Evolutionary conservation across 1,140 invertebrate species (phyloP), one percentile per base, ranked within the genome.

Genomic region (Rhopalosiphum maidis): DNA sequence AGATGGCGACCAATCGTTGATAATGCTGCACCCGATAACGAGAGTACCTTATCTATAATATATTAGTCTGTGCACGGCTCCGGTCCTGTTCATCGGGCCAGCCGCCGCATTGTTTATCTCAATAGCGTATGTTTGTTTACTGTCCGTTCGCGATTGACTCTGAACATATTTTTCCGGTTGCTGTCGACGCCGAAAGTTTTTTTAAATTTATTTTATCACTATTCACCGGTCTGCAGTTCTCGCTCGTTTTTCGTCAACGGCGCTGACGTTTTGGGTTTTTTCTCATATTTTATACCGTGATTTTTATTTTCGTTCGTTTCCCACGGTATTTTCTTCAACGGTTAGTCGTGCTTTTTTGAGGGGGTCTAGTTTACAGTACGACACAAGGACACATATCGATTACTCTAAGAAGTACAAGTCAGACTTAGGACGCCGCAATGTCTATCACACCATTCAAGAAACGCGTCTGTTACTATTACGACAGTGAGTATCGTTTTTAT

Each of bases 391-490:
- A 48, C 48, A n/a, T 23, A 7, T 30, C 88, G 51, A 37, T 41
- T 41, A 55, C 87, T n/a, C 2, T 2, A 37, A 30, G 6, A 30
- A 87, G 7, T n/a, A 35, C 46, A 37, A 25, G 37, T 1, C 25
- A 18, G 22, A n/a, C 25, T 8, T 21, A 43, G 9, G 41, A 86
- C 82, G 46, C 48, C 54, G n/a, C 48, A n/a, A 94, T 94, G 94
- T 90, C 92, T 11, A 90, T 82, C 25, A 89, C 94, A 2, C 98
- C 98, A 94, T 98, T 97, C 94, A 98, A 98, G 95, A 99, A 99
- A 95, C 96, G 98, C 95, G 98, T 99, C 93, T 99, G 99, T 95
- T 99, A 99, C 96, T 99, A 99, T 95, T 99, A 99, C 95, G 99
- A 99, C 95, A 99, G 99, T 99, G 96, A 98, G 98, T 98, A 95